Evolutionary conservation across 2,113 vertebrate species (phyloP).

Genomic region (Zapus hudsonius): DNA sequence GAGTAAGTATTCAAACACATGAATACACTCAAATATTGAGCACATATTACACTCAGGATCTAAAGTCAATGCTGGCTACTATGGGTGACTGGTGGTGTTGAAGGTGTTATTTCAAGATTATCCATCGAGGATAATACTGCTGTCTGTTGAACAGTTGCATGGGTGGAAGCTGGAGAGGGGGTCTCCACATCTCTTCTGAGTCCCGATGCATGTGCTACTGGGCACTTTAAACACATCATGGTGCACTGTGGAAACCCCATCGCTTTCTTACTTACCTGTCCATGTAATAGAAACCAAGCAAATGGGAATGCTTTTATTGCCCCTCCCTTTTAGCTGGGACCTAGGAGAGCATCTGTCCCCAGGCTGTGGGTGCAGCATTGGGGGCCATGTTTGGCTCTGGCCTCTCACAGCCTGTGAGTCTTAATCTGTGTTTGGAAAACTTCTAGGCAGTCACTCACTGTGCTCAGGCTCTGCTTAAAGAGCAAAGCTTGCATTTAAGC

Average conservation of each 20-base stretch:
- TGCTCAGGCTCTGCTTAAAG: too few species aligned
- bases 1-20: too few species aligned
- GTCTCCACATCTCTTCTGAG: fast-evolving
- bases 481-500: too few species aligned
- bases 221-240: not conserved
- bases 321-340: not conserved
- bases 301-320: fast-evolving
- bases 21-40: not conserved
- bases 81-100: not conserved
- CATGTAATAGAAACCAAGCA: too few species aligned
- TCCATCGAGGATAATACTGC: fast-evolving
- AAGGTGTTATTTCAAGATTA: too few species aligned
- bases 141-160: fast-evolving
- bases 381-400: not conserved
- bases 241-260: fast-evolving
- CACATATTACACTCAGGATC: not conserved
- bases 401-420: fast-evolving
- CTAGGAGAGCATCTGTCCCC: fast-evolving
- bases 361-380: not conserved
- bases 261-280: not conserved
- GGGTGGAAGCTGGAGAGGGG: fast-evolving
- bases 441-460: too few species aligned
- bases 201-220: fast-evolving
- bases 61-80: not conserved
- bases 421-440: too few species aligned